Evolutionary conservation across 2,888 invertebrate species (phyloP).

Genomic region (Branchipolynoe longqiensis): DNA sequence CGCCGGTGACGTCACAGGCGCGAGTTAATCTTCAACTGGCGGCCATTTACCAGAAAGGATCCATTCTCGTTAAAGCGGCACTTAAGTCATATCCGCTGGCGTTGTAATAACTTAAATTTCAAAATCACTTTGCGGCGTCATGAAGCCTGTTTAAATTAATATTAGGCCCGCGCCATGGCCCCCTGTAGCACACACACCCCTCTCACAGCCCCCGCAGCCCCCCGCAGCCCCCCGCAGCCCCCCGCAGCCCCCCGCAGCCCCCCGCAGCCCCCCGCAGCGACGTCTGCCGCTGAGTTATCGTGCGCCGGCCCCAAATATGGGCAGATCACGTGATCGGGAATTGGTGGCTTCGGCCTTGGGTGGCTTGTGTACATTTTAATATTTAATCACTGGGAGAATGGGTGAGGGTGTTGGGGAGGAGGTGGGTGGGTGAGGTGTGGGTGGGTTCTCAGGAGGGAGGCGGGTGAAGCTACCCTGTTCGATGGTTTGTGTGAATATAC

Average conservation of each 20-base stretch:
- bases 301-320: constrained; percentile 50
- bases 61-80: constrained; percentile 41
- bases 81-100: constrained; percentile 50
- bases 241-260: no score
- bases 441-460: no score
- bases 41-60: constrained; percentile 23
- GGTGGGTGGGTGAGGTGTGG: neutral
- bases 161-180: constrained; percentile 29
- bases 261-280: neutral
- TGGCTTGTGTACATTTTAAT: constrained; percentile 20
- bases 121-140: constrained; percentile 35
- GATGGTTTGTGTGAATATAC: no score
- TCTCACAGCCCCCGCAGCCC: no score
- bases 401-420: neutral
- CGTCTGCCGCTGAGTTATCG: constrained; percentile 22
- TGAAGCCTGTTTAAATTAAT: constrained; percentile 42
- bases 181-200: no score
- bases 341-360: neutral
- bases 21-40: no score
- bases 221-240: no score
- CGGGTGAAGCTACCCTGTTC: no score
- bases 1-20: constrained; percentile 25
- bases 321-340: constrained; percentile 42
- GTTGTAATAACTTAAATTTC: constrained; percentile 42
- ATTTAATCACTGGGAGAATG: constrained; percentile 36